Evolutionary conservation across 2,797 vertebrate genomes (phyloP).

Genomic region (Lepus townsendii): DNA sequence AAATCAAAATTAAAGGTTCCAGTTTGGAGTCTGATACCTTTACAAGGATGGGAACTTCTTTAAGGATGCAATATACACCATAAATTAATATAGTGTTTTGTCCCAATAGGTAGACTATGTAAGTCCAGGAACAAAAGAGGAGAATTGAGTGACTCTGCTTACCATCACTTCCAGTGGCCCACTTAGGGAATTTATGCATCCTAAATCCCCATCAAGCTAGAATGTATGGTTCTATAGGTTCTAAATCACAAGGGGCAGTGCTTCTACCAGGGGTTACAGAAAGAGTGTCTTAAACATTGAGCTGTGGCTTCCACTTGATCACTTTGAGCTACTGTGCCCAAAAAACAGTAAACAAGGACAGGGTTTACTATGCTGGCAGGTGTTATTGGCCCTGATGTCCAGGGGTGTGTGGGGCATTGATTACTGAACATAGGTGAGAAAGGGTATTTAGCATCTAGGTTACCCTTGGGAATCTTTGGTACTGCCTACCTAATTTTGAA

Average conservation of each 20-base stretch:
- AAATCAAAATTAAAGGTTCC: neutral
- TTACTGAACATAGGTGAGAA: too few relatives aligned
- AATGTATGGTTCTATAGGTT: neutral
- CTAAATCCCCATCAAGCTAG: neutral
- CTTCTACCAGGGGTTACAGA: neutral
- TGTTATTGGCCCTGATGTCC: neutral
- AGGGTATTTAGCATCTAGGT: neutral
- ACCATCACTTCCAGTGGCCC: neutral
- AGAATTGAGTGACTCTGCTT: constrained; percentile 2
- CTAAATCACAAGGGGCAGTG: neutral
- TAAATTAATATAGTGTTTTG: neutral
- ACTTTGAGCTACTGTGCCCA: neutral
- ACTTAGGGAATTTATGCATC: neutral
- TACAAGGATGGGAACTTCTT: neutral
- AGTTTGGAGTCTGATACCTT: neutral
- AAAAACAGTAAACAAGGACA: neutral
- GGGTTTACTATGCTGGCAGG: neutral
- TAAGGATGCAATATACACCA: neutral
- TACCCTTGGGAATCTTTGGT: neutral
- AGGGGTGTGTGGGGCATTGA: neutral
- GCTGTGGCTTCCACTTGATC: neutral
- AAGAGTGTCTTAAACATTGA: neutral
- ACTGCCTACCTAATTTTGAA: neutral
- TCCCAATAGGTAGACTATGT: neutral
- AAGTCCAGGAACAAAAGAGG: constrained; percentile 2